Conservation (phyloP, 1,140 invertebrate species). For the Tetranychus cinnabarinus region DNA sequence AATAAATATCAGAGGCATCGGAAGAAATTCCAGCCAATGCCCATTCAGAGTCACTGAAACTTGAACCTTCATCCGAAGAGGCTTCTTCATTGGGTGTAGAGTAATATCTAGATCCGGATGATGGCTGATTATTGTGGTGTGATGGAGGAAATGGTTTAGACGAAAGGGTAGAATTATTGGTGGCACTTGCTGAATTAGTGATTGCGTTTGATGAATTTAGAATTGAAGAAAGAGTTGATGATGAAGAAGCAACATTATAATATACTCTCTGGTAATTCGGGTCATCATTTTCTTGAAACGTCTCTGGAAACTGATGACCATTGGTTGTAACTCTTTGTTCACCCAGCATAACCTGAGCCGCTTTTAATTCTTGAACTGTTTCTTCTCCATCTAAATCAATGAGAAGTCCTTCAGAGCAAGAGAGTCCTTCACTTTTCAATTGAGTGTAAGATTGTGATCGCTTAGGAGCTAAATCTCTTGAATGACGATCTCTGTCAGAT, state of each 20-base stretch:
- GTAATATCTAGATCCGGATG: neutral
- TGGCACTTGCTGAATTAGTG: too few species aligned
- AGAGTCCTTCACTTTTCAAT: conserved; percentile 2
- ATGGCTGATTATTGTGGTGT: too few species aligned
- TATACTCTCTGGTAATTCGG: neutral
- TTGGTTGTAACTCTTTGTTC: neutral
- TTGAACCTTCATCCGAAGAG: neutral
- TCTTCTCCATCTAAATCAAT: conserved; percentile 21
- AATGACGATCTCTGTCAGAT: neutral
- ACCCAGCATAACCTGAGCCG: neutral
- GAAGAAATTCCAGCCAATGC: neutral
- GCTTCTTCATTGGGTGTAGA: neutral
- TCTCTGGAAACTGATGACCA: neutral
- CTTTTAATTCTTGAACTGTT: neutral
- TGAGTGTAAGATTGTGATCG: neutral
- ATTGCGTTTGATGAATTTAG: neutral
- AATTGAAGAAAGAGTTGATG: too few species aligned
- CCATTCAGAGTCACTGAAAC: conserved; percentile 1
- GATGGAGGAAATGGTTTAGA: neutral
- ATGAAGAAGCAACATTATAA: neutral
- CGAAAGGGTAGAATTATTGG: neutral
- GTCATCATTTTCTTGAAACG: neutral
- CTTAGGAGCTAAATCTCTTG: neutral
- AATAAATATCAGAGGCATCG: neutral
- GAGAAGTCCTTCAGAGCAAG: conserved; percentile 16